Percentiles rank a stretch among this genome's conserved stretches.
phyloP scores from a whole-genome alignment of 2,113 vertebrate species.

The Pyxicephalus adspersus region DNA sequence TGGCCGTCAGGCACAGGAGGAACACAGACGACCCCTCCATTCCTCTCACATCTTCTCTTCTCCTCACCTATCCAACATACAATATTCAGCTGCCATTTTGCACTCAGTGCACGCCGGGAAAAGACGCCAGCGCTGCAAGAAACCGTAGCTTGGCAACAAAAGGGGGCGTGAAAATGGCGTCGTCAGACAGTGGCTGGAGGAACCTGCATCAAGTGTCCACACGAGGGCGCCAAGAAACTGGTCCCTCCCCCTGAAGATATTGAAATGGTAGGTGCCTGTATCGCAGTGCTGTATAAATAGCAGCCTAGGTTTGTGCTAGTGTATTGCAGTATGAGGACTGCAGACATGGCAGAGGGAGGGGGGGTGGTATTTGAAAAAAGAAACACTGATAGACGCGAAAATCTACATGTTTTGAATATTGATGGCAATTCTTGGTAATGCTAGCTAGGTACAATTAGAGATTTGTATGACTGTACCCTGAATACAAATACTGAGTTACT shows the following conservation, averaged over 20 bases:
- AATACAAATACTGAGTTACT: too few relatives aligned
- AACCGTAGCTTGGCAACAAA: constrained; percentile 41
- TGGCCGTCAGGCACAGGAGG: constrained; percentile 84
- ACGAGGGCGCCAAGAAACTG: neutral
- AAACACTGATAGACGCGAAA: neutral
- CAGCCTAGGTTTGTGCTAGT: neutral
- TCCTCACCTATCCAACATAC: neutral
- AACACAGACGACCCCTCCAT: constrained; percentile 70
- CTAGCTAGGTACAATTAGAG: too few relatives aligned
- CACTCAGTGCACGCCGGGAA: constrained; percentile 21
- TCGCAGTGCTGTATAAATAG: neutral
- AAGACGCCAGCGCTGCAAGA: constrained; percentile 2
- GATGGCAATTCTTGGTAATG: too few relatives aligned
- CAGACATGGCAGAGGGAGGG: neutral
- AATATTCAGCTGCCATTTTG: constrained; percentile 33
- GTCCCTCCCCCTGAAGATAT: neutral
- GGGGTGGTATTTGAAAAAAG: neutral
- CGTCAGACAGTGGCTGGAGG: neutral
- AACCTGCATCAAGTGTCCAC: neutral
- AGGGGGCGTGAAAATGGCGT: neutral
- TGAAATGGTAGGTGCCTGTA: neutral
- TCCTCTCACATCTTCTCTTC: neutral
- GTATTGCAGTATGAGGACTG: neutral
- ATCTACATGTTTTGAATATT: neutral
- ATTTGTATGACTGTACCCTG: too few relatives aligned